Conservation (phyloP, 2,888 invertebrate species). For the Yponomeuta evonymella region DNA sequence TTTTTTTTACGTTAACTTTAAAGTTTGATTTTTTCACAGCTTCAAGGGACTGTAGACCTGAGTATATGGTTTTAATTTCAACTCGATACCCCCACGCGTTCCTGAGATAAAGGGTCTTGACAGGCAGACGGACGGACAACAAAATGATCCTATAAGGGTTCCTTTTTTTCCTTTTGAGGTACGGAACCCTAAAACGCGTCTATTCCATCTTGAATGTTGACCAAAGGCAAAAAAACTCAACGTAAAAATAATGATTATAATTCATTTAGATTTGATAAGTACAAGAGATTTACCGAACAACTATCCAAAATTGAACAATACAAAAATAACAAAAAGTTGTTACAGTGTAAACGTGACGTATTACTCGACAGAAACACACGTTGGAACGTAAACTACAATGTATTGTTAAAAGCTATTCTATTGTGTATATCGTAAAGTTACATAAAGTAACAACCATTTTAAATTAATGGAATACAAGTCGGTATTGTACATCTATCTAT, state of each 20-base stretch:
- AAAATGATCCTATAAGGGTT: too few relatives aligned
- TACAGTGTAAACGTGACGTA: not conserved
- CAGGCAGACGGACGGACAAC: too few relatives aligned
- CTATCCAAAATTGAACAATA: slow-evolving; percentile 44
- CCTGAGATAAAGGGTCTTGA: too few relatives aligned
- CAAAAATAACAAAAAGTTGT: slow-evolving; percentile 41
- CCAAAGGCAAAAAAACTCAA: slow-evolving; percentile 30
- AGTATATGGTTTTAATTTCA: too few relatives aligned
- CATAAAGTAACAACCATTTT: not conserved
- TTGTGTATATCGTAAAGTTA: slow-evolving; percentile 8
- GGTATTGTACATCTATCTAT: not conserved
- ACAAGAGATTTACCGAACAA: slow-evolving; percentile 50
- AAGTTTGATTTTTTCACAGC: too few relatives aligned
- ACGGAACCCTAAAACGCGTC: too few relatives aligned
- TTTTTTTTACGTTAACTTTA: too few relatives aligned
- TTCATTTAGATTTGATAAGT: slow-evolving; percentile 53
- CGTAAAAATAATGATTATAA: slow-evolving; percentile 60
- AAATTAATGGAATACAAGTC: not conserved
- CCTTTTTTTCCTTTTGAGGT: too few relatives aligned
- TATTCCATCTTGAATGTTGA: too few relatives aligned
- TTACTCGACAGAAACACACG: not conserved
- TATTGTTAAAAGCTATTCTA: not conserved
- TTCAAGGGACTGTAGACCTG: too few relatives aligned
- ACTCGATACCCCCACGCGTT: too few relatives aligned
- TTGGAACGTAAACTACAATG: not conserved